These are phyloP conservation scores for Platycheirus rosarum DNA, from an alignment of 2,888 invertebrate species.

Conservation along the genomic window DNA sequence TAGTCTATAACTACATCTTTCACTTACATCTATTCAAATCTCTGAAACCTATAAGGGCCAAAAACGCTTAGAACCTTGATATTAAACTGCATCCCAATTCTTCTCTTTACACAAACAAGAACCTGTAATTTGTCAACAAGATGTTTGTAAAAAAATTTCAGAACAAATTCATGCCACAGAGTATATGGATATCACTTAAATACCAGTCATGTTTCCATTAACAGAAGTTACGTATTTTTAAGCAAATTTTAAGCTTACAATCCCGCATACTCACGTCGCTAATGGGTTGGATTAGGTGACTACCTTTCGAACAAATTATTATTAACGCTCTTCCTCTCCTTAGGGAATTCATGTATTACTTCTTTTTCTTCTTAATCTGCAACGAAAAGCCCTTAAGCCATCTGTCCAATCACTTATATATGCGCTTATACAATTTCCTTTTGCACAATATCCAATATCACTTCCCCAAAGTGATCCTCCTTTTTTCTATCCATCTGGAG, in stretches of 20 bases:
- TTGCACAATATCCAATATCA: constrained; percentile 63
- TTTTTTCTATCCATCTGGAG: constrained; percentile 12
- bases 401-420: constrained; percentile 49
- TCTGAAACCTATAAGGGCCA: too few relatives aligned
- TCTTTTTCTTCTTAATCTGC: neutral
- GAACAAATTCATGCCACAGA: neutral
- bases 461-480: constrained; percentile 43
- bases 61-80: too few relatives aligned
- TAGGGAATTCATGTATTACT: neutral
- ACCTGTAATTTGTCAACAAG: too few relatives aligned
- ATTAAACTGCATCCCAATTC: too few relatives aligned
- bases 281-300: constrained; percentile 32
- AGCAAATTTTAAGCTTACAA: constrained; percentile 10
- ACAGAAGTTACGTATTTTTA: constrained; percentile 25
- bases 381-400: constrained; percentile 29
- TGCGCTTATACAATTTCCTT: constrained; percentile 44
- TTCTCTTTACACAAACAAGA: too few relatives aligned
- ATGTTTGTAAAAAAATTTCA: neutral
- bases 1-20: too few relatives aligned
- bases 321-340: constrained; percentile 19
- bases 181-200: constrained; percentile 12
- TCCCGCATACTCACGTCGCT: constrained; percentile 45
- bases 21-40: too few relatives aligned
- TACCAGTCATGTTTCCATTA: constrained; percentile 6
- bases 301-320: constrained; percentile 38